Evolutionary conservation across 2,797 vertebrate genomes (phyloP).

Genomic region (Myoxocephalus aenaeus): DNA sequence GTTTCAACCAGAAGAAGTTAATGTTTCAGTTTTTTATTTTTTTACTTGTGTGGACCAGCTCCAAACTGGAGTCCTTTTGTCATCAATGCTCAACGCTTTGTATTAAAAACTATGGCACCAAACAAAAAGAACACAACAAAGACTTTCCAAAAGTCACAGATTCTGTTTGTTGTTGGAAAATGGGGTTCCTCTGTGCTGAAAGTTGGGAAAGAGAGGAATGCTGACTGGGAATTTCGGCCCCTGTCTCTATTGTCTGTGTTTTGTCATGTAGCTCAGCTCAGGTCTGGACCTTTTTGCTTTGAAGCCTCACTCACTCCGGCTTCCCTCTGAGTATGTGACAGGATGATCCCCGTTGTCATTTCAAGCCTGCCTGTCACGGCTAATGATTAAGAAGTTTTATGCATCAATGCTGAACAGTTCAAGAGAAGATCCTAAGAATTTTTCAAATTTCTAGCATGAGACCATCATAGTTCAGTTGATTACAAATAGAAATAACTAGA

Average conservation of each 20-base stretch:
- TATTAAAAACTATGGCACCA: background rate
- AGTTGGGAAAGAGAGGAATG: slow-evolving; percentile 68
- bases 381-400: slow-evolving; percentile 21
- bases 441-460: background rate
- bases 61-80: background rate
- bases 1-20: background rate
- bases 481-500: background rate
- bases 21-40: background rate
- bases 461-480: background rate
- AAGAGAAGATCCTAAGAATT: background rate
- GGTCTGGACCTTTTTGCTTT: slow-evolving; percentile 59
- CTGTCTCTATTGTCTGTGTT: slow-evolving; percentile 65
- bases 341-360: slow-evolving; percentile 70
- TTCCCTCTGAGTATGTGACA: slow-evolving; percentile 78
- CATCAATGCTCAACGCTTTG: background rate
- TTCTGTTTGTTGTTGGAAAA: slow-evolving; percentile 13
- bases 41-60: background rate
- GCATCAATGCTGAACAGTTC: slow-evolving; percentile 10
- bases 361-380: slow-evolving; percentile 39
- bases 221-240: slow-evolving; percentile 31
- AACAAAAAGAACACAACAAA: background rate
- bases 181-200: background rate
- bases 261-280: slow-evolving; percentile 55
- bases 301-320: slow-evolving; percentile 56
- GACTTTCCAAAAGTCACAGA: background rate